phyloP scores from a whole-genome alignment of 2,797 vertebrate species.

The Gymnoscopelus microlampas region DNA sequence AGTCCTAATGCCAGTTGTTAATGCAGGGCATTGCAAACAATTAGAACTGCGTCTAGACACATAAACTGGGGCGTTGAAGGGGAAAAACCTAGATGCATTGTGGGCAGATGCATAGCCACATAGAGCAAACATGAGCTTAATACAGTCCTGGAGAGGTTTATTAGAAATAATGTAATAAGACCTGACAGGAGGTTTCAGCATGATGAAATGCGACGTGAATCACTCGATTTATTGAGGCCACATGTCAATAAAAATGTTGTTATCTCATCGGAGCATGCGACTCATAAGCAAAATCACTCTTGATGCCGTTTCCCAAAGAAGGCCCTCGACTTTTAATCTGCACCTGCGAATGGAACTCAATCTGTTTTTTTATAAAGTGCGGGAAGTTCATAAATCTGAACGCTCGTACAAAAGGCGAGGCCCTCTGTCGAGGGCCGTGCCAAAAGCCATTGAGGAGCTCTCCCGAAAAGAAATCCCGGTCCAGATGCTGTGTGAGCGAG shows the following conservation, averaged over 20 bases:
- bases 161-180: constrained; percentile 11
- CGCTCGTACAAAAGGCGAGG: constrained; percentile 52
- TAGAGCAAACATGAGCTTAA: constrained; percentile 51
- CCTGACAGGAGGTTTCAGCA: constrained; percentile 4
- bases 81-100: constrained; percentile 38
- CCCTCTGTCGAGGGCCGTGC: constrained; percentile 40
- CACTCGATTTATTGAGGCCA: background rate
- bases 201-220: background rate
- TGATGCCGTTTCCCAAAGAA: constrained; percentile 17
- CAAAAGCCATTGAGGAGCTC: constrained; percentile 51
- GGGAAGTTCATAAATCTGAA: constrained; percentile 60
- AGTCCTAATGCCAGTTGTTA: constrained; percentile 55
- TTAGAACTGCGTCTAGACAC: constrained; percentile 64
- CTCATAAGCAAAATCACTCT: constrained; percentile 7
- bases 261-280: constrained; percentile 9
- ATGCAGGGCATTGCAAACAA: constrained; percentile 53
- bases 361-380: constrained; percentile 57
- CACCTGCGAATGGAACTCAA: constrained; percentile 49
- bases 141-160: constrained; percentile 14
- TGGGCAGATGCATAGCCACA: constrained; percentile 43
- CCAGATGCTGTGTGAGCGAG: constrained; percentile 62
- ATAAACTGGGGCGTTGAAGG: constrained; percentile 54
- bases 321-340: constrained; percentile 29
- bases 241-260: background rate
- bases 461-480: constrained; percentile 54